Base-by-base conservation (phyloP, 2,113 vertebrate species). In the Desmodus rotundus region DNA sequence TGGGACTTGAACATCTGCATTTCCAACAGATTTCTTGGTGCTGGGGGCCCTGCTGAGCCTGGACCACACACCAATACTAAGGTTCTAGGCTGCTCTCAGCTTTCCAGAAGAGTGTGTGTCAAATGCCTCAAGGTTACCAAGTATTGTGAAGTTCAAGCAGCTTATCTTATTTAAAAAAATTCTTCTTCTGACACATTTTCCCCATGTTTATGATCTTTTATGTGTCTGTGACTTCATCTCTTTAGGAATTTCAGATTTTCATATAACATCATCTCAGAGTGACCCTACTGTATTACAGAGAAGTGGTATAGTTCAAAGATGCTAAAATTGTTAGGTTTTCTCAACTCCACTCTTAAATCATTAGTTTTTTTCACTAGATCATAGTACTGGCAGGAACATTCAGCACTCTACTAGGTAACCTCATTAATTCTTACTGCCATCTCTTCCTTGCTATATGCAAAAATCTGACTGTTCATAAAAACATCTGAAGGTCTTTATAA, bases 351-450 rank as follows among this genome's bases (percentile, higher is more conserved):
- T 80, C 47, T 74, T 56, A 4, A 89, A 90, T 94, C 41, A 78
- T 93, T 92, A 47, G 15, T 65, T 74, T 72, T 76, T 77, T 56
- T 68, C 20, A 73, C 22, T 58, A 72, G 16, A 74, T 83, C n/a
- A 9, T 28, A 7, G 52, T 58, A 28, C 84, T 45, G 41, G 45
- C 78, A 68, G 22, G 78, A 95, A 56, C 26, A 22, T 77, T 88
- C 67, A 4, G 0, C 33, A 91, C 16, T 68, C 38, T 56, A 65
- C 54, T 65, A 95, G 50, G 84, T 91, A 87, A 83, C 96, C 97
- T 97, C 86, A 93, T 96, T 95, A 96, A 94, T 68, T 93, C 74
- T 95, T 72, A 92, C 73, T 94, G 89, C 76, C 9, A n/a, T 86
- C 67, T 70, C 9, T 87, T 94, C 33, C 87, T 70, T 91, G 15